A percentile compares a stretch with the other conserved stretches of the same genome.
phyloP scores from a whole-genome alignment of 2,888 invertebrate genomes.

The Ennomos quercinarius region DNA sequence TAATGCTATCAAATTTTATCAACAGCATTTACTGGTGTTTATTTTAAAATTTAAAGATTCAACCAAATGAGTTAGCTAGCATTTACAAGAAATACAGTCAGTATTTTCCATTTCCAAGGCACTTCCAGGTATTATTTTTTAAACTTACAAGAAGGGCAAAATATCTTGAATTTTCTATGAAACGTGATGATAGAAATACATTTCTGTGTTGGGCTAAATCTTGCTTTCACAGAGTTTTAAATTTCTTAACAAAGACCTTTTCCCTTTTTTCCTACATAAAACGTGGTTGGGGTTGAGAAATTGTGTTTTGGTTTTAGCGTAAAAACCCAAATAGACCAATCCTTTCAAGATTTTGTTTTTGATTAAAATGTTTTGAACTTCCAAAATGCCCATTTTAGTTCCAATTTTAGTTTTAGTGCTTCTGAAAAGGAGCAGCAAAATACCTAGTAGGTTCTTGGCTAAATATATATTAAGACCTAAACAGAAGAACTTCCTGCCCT shows the following conservation, averaged over 20 bases:
- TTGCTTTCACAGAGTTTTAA: constrained; percentile 38
- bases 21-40: no score
- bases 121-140: constrained; percentile 36
- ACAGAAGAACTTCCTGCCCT: no score
- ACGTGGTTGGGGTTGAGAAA: constrained; percentile 2
- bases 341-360: no score
- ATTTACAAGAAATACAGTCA: constrained; percentile 20
- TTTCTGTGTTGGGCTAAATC: constrained; percentile 40
- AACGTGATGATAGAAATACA: constrained; percentile 41
- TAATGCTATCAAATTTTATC: no score
- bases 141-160: constrained; percentile 42
- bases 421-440: no score
- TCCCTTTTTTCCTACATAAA: constrained; percentile 18
- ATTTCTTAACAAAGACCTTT: constrained; percentile 32
- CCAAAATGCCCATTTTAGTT: no score
- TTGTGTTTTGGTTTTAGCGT: constrained; percentile 3
- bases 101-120: constrained; percentile 6
- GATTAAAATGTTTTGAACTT: no score
- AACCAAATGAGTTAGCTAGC: constrained; percentile 6
- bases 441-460: no score
- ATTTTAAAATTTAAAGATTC: neutral
- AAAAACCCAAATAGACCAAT: no score
- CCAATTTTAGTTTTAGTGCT: no score
- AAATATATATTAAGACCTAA: no score
- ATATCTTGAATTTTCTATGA: constrained; percentile 41